Percentiles rank a stretch among this genome's conserved stretches.
These are phyloP conservation scores for Apostichopus japonicus DNA, from an alignment of 35 echinoderm and acorn worm species.

Conservation along the genomic window DNA sequence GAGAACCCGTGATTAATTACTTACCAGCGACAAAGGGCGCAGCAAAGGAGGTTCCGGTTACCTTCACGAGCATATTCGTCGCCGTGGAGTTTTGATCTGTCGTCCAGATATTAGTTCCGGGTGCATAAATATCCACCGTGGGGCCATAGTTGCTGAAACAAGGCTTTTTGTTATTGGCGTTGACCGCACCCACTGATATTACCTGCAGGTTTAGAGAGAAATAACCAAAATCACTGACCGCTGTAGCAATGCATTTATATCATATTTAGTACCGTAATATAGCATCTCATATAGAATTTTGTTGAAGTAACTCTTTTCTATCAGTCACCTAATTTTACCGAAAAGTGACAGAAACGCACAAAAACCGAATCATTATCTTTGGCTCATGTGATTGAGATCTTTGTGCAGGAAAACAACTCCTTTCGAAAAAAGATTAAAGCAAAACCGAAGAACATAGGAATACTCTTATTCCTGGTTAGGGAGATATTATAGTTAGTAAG, in stretches of 20 bases:
- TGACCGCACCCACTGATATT: slow-evolving; percentile 33
- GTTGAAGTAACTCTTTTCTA: background rate
- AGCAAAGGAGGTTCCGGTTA: slow-evolving; percentile 6
- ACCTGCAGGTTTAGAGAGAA: background rate
- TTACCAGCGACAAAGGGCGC: slow-evolving; percentile 46
- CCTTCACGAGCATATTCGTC: background rate
- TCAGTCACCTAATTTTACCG: background rate
- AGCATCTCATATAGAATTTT: background rate
- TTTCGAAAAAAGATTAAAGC: background rate
- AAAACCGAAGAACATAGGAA: too few species aligned
- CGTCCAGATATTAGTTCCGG: slow-evolving; percentile 22
- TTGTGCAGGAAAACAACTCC: background rate
- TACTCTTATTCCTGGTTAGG: too few species aligned
- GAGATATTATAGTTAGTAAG: too few species aligned
- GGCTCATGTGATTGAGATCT: background rate
- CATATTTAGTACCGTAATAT: background rate
- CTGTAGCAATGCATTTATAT: too few species aligned
- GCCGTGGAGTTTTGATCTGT: background rate
- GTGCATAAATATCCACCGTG: slow-evolving; percentile 42
- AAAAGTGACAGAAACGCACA: background rate
- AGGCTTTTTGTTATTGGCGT: slow-evolving; percentile 23
- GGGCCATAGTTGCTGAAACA: slow-evolving; percentile 26
- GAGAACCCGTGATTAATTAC: background rate
- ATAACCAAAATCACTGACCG: background rate
- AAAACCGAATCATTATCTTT: background rate